Evolutionary conservation across 2,797 vertebrate species (phyloP).

Genomic region (Centropyge bicolor): DNA sequence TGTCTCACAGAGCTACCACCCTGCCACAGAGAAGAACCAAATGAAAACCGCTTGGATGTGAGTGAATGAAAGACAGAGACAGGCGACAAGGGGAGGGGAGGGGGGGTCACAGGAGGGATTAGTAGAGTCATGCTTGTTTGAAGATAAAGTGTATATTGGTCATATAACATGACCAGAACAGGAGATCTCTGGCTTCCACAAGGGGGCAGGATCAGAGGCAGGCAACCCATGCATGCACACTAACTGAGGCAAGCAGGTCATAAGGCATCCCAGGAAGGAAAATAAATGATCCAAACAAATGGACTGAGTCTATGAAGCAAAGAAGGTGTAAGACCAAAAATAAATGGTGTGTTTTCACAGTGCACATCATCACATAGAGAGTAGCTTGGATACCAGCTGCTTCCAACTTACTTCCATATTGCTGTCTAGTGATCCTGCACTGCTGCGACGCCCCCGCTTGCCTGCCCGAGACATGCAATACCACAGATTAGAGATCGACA

Average conservation of each 20-base stretch:
- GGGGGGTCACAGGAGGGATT: constrained; percentile 80
- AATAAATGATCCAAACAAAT: constrained; percentile 82
- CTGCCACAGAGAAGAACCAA: constrained; percentile 71
- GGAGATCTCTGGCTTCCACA: constrained; percentile 79
- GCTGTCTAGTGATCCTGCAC: constrained; percentile 99
- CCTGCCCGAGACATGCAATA: constrained; percentile 99
- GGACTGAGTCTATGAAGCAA: constrained; percentile 85
- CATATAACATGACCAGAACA: constrained; percentile 83
- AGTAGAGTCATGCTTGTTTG: constrained; percentile 92
- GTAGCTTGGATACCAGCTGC: constrained; percentile 92
- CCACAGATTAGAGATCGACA: constrained; percentile 98
- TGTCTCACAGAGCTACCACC: constrained; percentile 70
- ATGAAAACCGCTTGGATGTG: constrained; percentile 77
- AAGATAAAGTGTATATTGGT: constrained; percentile 84
- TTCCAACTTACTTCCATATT: constrained; percentile 99
- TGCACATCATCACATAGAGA: constrained; percentile 94
- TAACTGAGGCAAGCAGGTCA: constrained; percentile 92
- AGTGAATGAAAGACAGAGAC: constrained; percentile 82
- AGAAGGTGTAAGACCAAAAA: constrained; percentile 88
- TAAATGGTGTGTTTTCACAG: constrained; percentile 87
- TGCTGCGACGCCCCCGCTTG: constrained; percentile 99
- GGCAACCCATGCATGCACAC: constrained; percentile 94
- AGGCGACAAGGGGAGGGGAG: constrained; percentile 70
- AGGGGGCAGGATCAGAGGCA: constrained; percentile 88
- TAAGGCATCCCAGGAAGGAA: constrained; percentile 83